These are phyloP conservation scores for Argynnis bischoffii DNA, from an alignment of 2,888 invertebrate species.

Conservation along the genomic window DNA sequence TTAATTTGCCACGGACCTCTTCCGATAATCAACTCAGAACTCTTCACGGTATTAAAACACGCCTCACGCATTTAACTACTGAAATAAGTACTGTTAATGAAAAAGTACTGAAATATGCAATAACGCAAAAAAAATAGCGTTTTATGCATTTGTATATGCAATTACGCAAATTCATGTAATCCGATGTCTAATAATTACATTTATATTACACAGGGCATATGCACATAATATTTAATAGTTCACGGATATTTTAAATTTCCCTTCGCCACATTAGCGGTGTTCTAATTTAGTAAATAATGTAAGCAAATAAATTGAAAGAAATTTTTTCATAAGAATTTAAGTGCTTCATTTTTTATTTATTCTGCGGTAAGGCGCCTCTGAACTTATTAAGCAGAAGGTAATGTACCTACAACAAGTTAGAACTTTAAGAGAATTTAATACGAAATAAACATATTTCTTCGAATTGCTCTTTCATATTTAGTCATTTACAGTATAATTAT, in stretches of 20 bases:
- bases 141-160: too few relatives aligned
- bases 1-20: too few relatives aligned
- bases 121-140: too few relatives aligned
- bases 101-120: too few relatives aligned
- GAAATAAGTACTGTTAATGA: too few relatives aligned
- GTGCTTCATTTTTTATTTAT: conserved; percentile 22
- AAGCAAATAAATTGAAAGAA: not conserved
- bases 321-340: conserved; percentile 13
- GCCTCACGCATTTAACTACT: too few relatives aligned
- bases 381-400: conserved; percentile 6
- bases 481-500: not conserved
- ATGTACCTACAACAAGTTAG: not conserved
- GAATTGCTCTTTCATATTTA: not conserved
- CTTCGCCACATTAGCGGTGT: conserved; percentile 2
- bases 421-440: conserved; percentile 1
- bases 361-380: conserved; percentile 10
- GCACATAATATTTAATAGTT: not conserved
- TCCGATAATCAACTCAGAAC: too few relatives aligned
- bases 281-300: conserved; percentile 10
- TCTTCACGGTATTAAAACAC: too few relatives aligned
- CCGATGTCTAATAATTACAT: too few relatives aligned
- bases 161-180: too few relatives aligned
- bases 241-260: not conserved
- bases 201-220: not conserved
- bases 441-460: not conserved